Evolutionary conservation across 2,888 invertebrate species (phyloP), one percentile per base, ranked within the genome.

Genomic region (Melinaea menophilus): DNA sequence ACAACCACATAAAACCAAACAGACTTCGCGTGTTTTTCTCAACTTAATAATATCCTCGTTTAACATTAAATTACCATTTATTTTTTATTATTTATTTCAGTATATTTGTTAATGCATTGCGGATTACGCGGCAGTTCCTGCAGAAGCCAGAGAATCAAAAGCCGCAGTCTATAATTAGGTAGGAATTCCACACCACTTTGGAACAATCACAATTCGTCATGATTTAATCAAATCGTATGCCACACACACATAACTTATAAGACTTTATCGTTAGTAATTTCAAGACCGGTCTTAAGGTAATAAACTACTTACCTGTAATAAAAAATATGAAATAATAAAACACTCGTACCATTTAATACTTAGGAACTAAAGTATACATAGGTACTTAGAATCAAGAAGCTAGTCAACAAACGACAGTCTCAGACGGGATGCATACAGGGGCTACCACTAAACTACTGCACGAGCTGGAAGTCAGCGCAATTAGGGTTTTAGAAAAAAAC

Each of bases 111-210:
- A 84, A 76, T 75, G 80, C 89, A 83, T 88, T 87, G 88, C 79
- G 86, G 86, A 76, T 77, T 88, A 89, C 79, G 75, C 85, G 89
- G 88, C 86, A 88, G 87, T 80, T 77, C 66, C 68, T 73, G 45
- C 51, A 46, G 54, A 61, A 51, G 58, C 41, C 47, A 13, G 62
- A 57, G 68, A 54, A 63, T 62, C 66, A 63, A 63, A 62, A 68
- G 51, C 51, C 64, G 69, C 70, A 71, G 63, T 70, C 63, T 62
- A 51, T 51, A 9, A 51, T 31, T 22, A 51, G 11, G 48, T 22
- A 5, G 31, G 5, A 51, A 9, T 9, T 41, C 3, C 9, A 9
- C 41, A 41, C 31, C 51, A 48, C 48, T 9, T 51, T 31, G 51
- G 22, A 7, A 31, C 31, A 51, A 31, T 48, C 31, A 31, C 31